Conservation (phyloP, 2,797 vertebrate species). For the Tapirus indicus region DNA sequence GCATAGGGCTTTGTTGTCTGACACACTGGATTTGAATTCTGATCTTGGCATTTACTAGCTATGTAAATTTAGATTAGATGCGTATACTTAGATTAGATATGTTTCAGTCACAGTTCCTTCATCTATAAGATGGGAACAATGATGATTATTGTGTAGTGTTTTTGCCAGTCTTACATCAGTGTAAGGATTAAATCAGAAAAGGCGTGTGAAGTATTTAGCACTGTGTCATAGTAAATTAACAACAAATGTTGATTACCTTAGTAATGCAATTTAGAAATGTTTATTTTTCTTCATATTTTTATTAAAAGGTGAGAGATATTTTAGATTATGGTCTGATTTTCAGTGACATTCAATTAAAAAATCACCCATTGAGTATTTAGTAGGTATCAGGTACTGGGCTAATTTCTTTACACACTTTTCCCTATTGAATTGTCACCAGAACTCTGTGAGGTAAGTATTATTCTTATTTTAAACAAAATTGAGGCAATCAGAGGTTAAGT, state of each 20-base stretch:
- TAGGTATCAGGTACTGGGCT: not conserved
- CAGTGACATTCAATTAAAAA: not conserved
- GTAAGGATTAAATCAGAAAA: not conserved
- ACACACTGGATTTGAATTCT: not conserved
- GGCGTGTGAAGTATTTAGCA: too few relatives aligned
- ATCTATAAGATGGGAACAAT: not conserved
- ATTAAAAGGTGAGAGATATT: not conserved
- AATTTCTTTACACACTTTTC: not conserved
- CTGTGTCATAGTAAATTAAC: not conserved
- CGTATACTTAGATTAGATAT: not conserved
- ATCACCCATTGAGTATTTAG: not conserved
- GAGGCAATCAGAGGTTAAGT: not conserved
- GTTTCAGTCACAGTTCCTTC: not conserved
- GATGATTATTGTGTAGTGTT: not conserved
- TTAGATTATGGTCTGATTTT: not conserved
- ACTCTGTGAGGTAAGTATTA: not conserved
- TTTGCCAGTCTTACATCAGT: not conserved
- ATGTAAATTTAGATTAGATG: not conserved
- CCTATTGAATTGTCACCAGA: not conserved
- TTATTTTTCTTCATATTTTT: not conserved
- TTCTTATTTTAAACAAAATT: not conserved
- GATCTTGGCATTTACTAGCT: not conserved
- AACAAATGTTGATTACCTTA: not conserved
- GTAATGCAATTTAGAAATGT: not conserved
- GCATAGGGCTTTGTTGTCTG: not conserved